Conservation (phyloP, 2,113 vertebrate genomes). For the Boulengeromyrus knoepffleri region DNA sequence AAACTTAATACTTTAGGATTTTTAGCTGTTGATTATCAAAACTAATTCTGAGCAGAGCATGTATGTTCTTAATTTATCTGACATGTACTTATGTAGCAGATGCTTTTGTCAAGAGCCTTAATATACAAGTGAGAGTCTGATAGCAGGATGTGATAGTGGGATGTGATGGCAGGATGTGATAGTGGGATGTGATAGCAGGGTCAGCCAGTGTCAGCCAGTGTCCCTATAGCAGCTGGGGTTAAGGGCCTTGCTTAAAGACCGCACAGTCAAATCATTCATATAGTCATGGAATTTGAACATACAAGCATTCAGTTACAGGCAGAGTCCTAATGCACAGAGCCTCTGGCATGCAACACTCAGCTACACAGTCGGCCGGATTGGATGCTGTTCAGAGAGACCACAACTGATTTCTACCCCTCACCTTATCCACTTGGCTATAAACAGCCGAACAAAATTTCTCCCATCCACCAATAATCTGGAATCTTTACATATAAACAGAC, state of each 20-base stretch:
- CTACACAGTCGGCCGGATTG: neutral
- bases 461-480: neutral
- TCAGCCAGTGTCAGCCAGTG: neutral
- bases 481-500: neutral
- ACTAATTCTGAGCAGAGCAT: neutral
- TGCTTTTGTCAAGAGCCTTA: neutral
- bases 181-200: neutral
- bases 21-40: neutral
- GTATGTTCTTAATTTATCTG: neutral
- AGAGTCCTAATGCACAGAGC: neutral
- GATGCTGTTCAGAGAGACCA: neutral
- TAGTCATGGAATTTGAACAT: neutral
- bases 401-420: neutral
- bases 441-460: neutral
- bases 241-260: neutral
- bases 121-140: neutral
- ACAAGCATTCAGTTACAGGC: neutral
- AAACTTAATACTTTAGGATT: neutral
- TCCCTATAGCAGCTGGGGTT: neutral
- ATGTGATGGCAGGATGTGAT: neutral
- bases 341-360: neutral
- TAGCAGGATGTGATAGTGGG: too few species aligned
- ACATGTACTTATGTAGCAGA: neutral
- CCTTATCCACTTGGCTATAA: neutral
- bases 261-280: neutral